Evolutionary conservation across 1,140 invertebrate species (phyloP), one percentile per base, ranked within the genome.

Genomic region (Riptortus pedestris): DNA sequence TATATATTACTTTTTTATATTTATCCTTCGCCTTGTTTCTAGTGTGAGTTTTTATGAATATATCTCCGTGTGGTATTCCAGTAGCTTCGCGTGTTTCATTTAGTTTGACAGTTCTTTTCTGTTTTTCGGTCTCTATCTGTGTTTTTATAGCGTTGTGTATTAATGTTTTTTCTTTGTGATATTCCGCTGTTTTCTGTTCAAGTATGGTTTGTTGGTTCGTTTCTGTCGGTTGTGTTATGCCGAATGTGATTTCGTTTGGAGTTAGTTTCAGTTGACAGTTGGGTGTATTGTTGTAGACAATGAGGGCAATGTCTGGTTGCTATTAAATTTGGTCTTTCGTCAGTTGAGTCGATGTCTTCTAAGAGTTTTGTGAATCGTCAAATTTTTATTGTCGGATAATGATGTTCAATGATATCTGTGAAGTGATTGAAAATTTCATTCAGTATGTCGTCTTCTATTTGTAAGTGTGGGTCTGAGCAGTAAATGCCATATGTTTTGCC

Each of bases 201-300:
- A 60, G 22, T 12, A 60, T 11, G n/a, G n/a, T n/a, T n/a, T n/a
- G n/a, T n/a, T n/a, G n/a, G n/a, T n/a, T n/a, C 4, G 28, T 60
- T 3, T 60, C 26, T 12, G 58, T 28, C 11, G 11, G 24, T 33
- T 29, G n/a, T 38, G 26, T 14, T 29, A 28, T 60, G n/a, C 58
- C 58, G 18, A 60, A 60, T 18, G 58, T 60, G 29, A 60, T 60
- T 60, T 60, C 58, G 58, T 60, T 60, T n/a, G 58, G 58, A 2
- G 58, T 24, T 38, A 60, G 33, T 60, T 60, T 60, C 33, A 33
- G 14, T 12, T 11, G 2, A 31, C 33, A 31, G 11, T 60, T 60
- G 14, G 31, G 58, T 3, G 58, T 4, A 22, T 60, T 60, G 58
- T 60, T 60, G 28, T 31, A 60, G 9, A 29, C 27, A 33, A 60